Base-by-base conservation (phyloP, 2,888 invertebrate species). In the Syritta pipiens region DNA sequence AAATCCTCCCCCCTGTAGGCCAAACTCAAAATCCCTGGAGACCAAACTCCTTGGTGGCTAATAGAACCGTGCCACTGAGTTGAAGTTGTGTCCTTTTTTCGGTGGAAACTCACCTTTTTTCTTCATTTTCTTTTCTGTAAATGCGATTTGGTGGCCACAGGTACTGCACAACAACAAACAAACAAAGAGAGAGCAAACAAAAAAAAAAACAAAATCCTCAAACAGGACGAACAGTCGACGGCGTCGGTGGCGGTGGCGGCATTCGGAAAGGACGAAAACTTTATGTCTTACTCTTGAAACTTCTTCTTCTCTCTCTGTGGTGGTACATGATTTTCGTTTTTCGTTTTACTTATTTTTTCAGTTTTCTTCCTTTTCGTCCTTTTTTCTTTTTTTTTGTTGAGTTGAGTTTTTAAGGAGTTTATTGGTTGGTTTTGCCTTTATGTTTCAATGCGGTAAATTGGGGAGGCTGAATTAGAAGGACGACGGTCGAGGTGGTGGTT, bases 111-210 rank as follows among this genome's bases (percentile, higher is more conserved):
- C 22, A 17, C 35, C 12, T 28, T 46, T 12, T 35, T 2, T 44
- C 19, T 42, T 32, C 24, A 17, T 6, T 40, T 20, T 37, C 3
- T 20, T 32, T 37, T 9, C 26, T 30, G 59, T 40, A 53, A 68
- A 75, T 76, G 57, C 62, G 69, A 76, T 76, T 62, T 69, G 49
- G 68, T 68, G 75, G 75, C 49, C 69, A 75, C 62, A 75, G 62
- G 62, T 62, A 51, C 30, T 35, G 20, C 22, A 40, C 22, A 17
- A 24, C 6, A 32, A 26, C 35, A 44, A 2, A 26, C 19, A 28
- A 14, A 35, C 26, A 37, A 22, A 26, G 35, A n/a, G n/a, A n/a
- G n/a, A n/a, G n/a, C n/a, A n/a, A n/a, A n/a, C 14, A 57, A 9
- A 4, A 46, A 44, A 30, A 17, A 35, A 9, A 17, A 2, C 10